Evolutionary conservation across 2,888 invertebrate genomes (phyloP).

Genomic region (Lissocephala sabroskyi): DNA sequence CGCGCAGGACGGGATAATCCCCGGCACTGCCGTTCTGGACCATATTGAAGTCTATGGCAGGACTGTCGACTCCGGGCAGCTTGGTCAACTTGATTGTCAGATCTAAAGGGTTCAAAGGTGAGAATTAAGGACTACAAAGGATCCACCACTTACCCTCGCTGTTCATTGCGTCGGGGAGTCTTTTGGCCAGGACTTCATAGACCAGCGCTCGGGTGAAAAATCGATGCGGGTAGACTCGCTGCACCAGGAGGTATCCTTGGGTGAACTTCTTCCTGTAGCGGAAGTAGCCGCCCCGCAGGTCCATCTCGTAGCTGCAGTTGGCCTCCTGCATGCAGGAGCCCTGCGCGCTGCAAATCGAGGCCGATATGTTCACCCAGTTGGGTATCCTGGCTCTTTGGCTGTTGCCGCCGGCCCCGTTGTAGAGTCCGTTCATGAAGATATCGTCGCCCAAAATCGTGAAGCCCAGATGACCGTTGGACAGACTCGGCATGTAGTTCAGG

Average conservation of each 20-base stretch:
- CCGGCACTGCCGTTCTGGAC: constrained; percentile 28
- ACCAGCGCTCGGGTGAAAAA: constrained; percentile 71
- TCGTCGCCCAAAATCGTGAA: constrained; percentile 76
- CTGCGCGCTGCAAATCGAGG: constrained; percentile 34
- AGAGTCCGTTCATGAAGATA: constrained; percentile 77
- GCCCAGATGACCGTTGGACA: constrained; percentile 77
- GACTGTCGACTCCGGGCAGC: constrained; percentile 34
- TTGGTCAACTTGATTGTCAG: constrained; percentile 38
- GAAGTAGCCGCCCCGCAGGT: constrained; percentile 45
- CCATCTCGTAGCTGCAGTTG: constrained; percentile 33
- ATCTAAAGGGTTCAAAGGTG: too few species aligned
- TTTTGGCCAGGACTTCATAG: constrained; percentile 60
- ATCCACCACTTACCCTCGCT: too few species aligned
- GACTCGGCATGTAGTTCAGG: constrained; percentile 76
- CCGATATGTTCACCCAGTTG: constrained; percentile 75
- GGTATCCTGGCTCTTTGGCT: constrained; percentile 77
- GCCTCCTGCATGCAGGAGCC: constrained; percentile 33
- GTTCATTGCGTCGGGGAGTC: too few species aligned
- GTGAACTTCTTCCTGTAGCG: constrained; percentile 17
- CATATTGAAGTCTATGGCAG: constrained; percentile 42
- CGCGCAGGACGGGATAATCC: constrained; percentile 38
- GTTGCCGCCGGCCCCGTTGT: constrained; percentile 75
- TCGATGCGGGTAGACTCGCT: constrained; percentile 70
- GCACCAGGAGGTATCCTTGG: constrained; percentile 34
- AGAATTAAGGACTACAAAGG: too few species aligned